Conservation (phyloP, 2,113 vertebrate species). For the Pterocles orientalis region DNA sequence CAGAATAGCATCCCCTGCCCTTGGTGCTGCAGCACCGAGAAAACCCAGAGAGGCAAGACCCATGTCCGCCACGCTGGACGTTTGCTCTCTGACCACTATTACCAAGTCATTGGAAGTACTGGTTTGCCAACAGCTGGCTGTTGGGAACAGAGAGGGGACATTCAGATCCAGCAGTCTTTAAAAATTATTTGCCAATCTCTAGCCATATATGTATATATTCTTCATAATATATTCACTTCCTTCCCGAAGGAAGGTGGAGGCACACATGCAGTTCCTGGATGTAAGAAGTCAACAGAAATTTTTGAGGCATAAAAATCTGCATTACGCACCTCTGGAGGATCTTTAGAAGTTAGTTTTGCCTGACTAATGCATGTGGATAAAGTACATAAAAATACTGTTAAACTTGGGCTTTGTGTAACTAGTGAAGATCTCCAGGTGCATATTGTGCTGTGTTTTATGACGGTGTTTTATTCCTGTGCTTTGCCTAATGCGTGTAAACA, state of each 20-base stretch:
- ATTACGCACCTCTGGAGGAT: too few species aligned
- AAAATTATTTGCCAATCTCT: not conserved
- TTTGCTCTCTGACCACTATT: not conserved
- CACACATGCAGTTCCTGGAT: not conserved
- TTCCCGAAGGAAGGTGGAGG: too few species aligned
- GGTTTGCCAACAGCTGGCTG: not conserved
- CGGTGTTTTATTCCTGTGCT: not conserved
- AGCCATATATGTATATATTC: too few species aligned
- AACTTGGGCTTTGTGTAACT: not conserved
- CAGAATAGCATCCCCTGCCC: not conserved
- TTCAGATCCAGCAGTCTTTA: not conserved
- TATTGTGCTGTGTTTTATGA: not conserved
- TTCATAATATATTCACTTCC: too few species aligned
- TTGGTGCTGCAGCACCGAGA: accelerated
- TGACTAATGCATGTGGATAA: not conserved
- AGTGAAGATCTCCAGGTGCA: not conserved
- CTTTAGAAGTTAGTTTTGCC: not conserved
- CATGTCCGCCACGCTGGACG: accelerated
- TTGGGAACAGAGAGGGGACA: not conserved
- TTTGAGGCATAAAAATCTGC: not conserved
- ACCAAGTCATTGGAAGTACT: not conserved
- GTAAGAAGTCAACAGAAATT: not conserved
- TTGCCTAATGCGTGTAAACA: not conserved
- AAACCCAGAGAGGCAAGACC: not conserved
- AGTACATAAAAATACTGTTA: not conserved